Percentiles rank a stretch among this genome's conserved stretches.
Evolutionary conservation across 1,140 invertebrate genomes (phyloP).

Genomic region (Cyclina sinensis): DNA sequence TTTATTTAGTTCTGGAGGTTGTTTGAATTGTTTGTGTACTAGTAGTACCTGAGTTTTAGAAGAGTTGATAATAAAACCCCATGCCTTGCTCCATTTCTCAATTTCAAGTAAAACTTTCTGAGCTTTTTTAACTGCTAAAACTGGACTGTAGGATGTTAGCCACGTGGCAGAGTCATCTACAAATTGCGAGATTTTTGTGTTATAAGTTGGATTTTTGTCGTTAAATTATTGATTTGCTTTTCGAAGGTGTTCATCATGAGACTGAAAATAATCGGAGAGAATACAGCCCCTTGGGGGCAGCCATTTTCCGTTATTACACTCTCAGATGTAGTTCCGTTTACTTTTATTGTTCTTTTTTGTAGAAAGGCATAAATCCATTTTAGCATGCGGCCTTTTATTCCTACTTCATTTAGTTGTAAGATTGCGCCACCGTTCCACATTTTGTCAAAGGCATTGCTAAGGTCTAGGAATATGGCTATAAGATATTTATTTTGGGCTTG

Average conservation of each 20-base stretch:
- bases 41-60: neutral
- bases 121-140: neutral
- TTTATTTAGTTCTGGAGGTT: neutral
- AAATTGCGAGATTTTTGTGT: neutral
- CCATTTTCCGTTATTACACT: neutral
- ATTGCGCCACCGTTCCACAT: neutral
- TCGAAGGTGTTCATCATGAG: slow-evolving; percentile 12
- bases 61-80: neutral
- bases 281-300: neutral
- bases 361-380: neutral
- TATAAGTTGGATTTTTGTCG: neutral
- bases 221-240: neutral
- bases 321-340: neutral
- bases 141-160: neutral
- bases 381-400: neutral
- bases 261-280: slow-evolving; percentile 28
- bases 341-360: neutral
- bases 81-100: neutral
- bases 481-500: neutral
- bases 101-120: neutral
- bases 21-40: neutral
- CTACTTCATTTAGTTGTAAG: neutral
- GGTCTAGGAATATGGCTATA: slow-evolving; percentile 8
- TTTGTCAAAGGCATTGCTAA: slow-evolving; percentile 23
- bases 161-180: neutral